Base-by-base conservation (phyloP, 2,797 vertebrate species). In the Sebastes minor region DNA sequence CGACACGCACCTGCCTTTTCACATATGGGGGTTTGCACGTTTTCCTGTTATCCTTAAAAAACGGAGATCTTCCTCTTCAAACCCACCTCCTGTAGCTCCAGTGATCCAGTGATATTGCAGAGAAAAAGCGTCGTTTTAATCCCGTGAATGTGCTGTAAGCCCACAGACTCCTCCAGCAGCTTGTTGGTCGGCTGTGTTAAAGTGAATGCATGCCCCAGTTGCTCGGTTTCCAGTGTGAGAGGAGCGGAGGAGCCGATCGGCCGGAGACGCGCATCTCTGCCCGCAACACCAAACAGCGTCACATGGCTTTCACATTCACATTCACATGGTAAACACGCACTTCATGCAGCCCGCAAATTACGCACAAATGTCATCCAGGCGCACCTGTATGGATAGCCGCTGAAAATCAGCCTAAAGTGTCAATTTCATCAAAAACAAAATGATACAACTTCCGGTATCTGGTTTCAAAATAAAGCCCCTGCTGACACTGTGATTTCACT, bases 381-480 rank as follows among this genome's bases (percentile, higher is more conserved):
- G 87, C 94, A 94, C 94, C 91, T 93, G 93, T 93, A 74, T 69
- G 80, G 73, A 72, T 20, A 49, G 60, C 66, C 74, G 74, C 1
- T 20, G 71, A 79, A 81, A 87, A 87, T 8, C 63, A 28, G 1
- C 32, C 71, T 59, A 81, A 78, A 78, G 49, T 75, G 83, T 85
- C 80, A 82, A 83, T 8, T 11, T 6, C 2, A 6, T 10, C 13
- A 6, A 28, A 42, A 71, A 64, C 2, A 4, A 27, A 65, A 55
- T 1, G 5, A 27, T 1, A 67, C 46, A 4, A 72, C 73, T 87
- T 93, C 92, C 92, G 86, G 87, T 81, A 0, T 76, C 3, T 4
- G 8, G 27, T 92, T 94, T 91, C 93, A 94, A 84, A 94, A 87
- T 94, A 94, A 93, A 90, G n/a, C 12, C 18, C 38, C 3, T 13